Evolutionary conservation across 1,140 invertebrate species (phyloP), one percentile per base, ranked within the genome.

Genomic region (Drosophila subobscura): DNA sequence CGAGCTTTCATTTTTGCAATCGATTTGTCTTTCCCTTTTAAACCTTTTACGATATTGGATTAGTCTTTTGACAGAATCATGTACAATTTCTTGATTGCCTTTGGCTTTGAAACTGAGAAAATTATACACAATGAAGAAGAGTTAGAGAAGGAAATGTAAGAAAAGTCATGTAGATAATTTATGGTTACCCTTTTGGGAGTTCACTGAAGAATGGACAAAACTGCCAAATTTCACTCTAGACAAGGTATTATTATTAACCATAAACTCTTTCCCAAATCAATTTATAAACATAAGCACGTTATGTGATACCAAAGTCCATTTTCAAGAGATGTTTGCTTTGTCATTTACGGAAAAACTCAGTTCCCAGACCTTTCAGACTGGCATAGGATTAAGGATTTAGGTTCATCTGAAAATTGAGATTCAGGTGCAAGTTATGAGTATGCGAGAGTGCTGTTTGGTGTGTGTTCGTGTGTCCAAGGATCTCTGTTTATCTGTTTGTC

Each of bases 391-490:
- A 4, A 4, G 33, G 33, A 37, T 37, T 37, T 37, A 4, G 33
- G 33, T 37, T 37, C 10, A 12, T 12, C 33, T 44, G 10, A 7
- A 57, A 65, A 45, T 49, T 52, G 71, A 46, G 46, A 41, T 33
- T 73, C 58, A 64, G 47, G 72, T 75, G 72, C 72, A 66, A 37
- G 23, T 63, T 75, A 75, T 75, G 72, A 72, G 51, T 58, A 75
- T 66, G 72, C 72, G 54, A 74, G 72, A 37, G 33, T 37, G 33
- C 33, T 75, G 72, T 59, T 49, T 44, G 68, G 68, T 59, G 29
- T 63, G 45, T 71, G 47, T 51, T 10, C 8, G 8, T 12, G 33
- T 37, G 33, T 37, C 33, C 33, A 37, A 37, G 33, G 33, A 37
- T 37, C 33, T 44, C 33, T 49, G 66, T 71, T 29, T 59, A 14